Percentiles rank a stretch among this genome's conserved stretches.
These are phyloP conservation scores for Vulpes vulpes DNA, from an alignment of 2,113 vertebrate genomes.

Conservation along the genomic window DNA sequence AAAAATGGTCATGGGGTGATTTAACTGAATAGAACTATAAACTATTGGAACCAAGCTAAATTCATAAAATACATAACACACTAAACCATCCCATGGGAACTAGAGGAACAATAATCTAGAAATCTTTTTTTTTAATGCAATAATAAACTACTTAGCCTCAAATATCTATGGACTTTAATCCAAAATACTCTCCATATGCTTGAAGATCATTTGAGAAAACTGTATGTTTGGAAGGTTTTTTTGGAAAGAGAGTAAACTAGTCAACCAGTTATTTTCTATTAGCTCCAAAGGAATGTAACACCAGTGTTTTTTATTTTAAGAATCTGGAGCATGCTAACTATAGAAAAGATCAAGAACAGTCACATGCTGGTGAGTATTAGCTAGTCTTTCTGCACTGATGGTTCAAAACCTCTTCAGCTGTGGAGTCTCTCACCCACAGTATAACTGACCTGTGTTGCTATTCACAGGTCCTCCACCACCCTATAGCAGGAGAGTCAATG, in stretches of 20 bases:
- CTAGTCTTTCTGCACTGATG: not conserved
- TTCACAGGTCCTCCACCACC: not conserved
- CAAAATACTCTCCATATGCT: not conserved
- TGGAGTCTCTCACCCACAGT: not conserved
- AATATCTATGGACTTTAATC: not conserved
- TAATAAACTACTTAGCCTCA: not conserved
- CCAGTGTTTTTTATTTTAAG: not conserved
- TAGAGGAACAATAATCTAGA: not conserved
- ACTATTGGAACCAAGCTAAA: not conserved
- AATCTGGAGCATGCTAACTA: not conserved
- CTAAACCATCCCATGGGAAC: not conserved
- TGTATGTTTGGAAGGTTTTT: not conserved
- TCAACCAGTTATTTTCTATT: not conserved
- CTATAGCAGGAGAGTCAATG: not conserved
- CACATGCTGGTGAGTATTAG: not conserved
- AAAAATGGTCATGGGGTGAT: not conserved
- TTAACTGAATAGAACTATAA: conserved; percentile 33
- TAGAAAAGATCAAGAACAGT: not conserved
- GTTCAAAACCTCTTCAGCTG: not conserved
- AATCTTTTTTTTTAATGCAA: not conserved
- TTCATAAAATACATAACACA: not conserved
- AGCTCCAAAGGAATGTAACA: conserved; percentile 4
- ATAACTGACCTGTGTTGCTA: not conserved
- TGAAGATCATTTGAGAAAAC: not conserved
- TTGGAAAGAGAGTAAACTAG: not conserved